Conservation (phyloP, 1,140 invertebrate genomes). For the Trinorchestia longiramus region DNA sequence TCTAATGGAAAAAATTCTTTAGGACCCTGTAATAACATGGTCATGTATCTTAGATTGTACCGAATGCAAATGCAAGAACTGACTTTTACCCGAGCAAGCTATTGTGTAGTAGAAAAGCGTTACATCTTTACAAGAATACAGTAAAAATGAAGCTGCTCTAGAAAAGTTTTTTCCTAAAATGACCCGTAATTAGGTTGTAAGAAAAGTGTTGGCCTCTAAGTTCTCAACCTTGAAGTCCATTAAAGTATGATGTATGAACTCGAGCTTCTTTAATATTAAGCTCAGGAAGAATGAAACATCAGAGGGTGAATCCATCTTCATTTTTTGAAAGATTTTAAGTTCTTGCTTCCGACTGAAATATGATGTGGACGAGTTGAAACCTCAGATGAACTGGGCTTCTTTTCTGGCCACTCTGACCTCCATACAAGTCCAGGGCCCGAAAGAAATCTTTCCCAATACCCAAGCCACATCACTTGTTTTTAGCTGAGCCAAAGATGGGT, state of each 20-base stretch:
- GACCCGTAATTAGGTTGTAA: not conserved
- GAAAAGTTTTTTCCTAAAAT: not conserved
- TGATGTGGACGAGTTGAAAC: not conserved
- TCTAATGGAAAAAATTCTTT: no score
- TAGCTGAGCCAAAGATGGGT: slow-evolving; percentile 29
- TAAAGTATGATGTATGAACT: not conserved
- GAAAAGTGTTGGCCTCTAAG: not conserved
- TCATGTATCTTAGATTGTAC: not conserved
- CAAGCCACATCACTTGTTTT: slow-evolving; percentile 41
- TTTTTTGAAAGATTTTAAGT: not conserved
- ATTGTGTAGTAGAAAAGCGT: not conserved
- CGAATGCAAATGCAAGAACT: not conserved
- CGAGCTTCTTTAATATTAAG: not conserved
- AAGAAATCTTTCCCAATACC: slow-evolving; percentile 33
- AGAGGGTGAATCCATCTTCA: not conserved
- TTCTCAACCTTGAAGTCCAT: not conserved
- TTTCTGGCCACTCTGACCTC: not conserved
- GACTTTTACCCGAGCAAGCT: not conserved
- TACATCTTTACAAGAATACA: not conserved
- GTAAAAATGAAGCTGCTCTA: not conserved
- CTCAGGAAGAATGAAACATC: not conserved
- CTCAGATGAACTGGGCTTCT: not conserved
- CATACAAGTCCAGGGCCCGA: not conserved
- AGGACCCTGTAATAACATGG: no score
- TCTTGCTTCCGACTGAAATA: not conserved